Evolutionary conservation across 2,113 vertebrate species (phyloP), one percentile per base, ranked within the genome.

Genomic region (Lamprologus callipterus): DNA sequence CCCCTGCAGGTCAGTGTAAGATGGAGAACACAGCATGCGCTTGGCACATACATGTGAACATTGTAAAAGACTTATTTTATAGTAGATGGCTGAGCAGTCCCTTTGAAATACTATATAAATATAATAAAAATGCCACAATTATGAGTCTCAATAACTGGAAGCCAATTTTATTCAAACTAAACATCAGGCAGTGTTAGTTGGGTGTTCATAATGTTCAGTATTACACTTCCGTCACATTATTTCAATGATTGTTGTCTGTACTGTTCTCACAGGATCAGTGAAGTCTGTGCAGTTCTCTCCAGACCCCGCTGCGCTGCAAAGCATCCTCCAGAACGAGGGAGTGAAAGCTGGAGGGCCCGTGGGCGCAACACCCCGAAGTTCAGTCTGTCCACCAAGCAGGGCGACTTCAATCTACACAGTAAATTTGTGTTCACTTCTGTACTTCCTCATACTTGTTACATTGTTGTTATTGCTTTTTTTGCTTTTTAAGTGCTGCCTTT

Each of bases 291-390:
- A 60, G 33, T 96, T 96, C 83, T 94, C 95, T 16, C 94, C 95
- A 2, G 95, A 97, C 40, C 8, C 90, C 0, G 28, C 83, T 58
- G 95, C 93, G 0, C 89, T 96, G 42, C 84, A 85, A 16, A 95
- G 93, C 54, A 95, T 95, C 84, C 88, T 96, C 33, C 92, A 91
- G 81, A 95, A 95, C 5, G 88, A 95, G 73, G 95, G 94, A 7
- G 81, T 96, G 82, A 95, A 85, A 45, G 87, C 16, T 19, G 85
- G 31, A 49, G 87, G 87, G 4, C 26, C 14, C 2, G 2, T 42
- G 6, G 85, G 87, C 19, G 26, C 54, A 60, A 95, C 95, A n/a
- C 92, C 93, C 9, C 49, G 49, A 65, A 85, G 28, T 55, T 88
- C 93, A 10, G 65, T 80, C 35, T 85, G 91, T 86, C 89, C 91